Evolutionary conservation across 2,888 invertebrate species (phyloP), one percentile per base, ranked within the genome.

Genomic region (Cabera pusaria): DNA sequence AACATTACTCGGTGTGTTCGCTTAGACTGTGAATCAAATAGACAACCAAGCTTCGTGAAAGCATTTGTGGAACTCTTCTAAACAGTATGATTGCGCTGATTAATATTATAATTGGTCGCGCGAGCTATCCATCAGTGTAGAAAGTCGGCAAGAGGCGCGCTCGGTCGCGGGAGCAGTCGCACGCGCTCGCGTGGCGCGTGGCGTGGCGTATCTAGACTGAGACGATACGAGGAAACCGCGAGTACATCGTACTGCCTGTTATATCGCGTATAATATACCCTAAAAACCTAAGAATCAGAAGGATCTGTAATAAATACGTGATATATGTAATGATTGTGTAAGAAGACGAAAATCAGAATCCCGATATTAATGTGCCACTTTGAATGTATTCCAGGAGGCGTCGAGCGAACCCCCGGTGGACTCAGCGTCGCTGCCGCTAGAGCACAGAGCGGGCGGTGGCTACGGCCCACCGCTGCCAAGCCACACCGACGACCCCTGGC

Each of bases 401-500:
- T 90, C 90, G 80, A 93, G 94, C 84, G 95, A 95, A 72, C 93
- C 94, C 47, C 94, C 95, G 47, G 91, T 94, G 55, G 95, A 95
- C 73, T 95, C 95, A 46, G 94, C 95, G 35, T 93, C 95, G 25
- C 77, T 96, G 61, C 96, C 96, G 24, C 78, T 95, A 63, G 95
- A 95, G 81, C 95, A 95, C 82, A 92, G 95, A 75, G 92, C 93
- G 23, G 93, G 93, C 25, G 95, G 94, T 31, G 95, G 94, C 32
- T 92, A 95, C 73, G 95, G 95, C 8, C 92, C 95, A 34, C 93
- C 94, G 14, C 83, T 92, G 20, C 78, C 87, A 57, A 82, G 76
- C 59, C 91, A 88, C 36, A 88, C 92, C 9, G 96, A 96, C 59
- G 97, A 97, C 67, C 94, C 95, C 38, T 97, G 97, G 97, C 97